phyloP scores from a whole-genome alignment of 2,888 invertebrate genomes.

The Cremastobaeus sp. region DNA sequence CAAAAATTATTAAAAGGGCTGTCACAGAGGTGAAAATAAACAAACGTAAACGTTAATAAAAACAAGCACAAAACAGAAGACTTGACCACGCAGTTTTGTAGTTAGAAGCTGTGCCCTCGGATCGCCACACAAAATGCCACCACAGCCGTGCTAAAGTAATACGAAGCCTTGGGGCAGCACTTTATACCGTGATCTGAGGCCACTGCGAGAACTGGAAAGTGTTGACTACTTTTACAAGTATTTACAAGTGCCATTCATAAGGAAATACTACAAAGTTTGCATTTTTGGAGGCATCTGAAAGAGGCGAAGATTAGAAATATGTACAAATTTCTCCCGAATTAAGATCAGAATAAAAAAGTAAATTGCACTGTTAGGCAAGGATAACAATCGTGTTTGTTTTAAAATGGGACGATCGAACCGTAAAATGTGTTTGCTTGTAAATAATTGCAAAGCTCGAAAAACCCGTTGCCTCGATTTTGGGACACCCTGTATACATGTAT shows the following conservation, averaged over 20 bases:
- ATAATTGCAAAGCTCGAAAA: conserved; percentile 12
- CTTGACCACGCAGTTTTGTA: not conserved
- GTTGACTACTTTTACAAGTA: conserved; percentile 15
- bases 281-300: not conserved
- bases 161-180: too few relatives aligned
- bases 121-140: too few relatives aligned
- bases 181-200: too few relatives aligned
- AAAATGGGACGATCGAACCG: too few relatives aligned
- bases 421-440: not conserved
- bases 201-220: too few relatives aligned
- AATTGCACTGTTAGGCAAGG: too few relatives aligned
- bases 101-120: too few relatives aligned
- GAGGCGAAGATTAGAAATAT: conserved; percentile 5
- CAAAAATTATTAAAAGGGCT: conserved; percentile 32
- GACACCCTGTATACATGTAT: conserved; percentile 38
- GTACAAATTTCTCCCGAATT: too few relatives aligned
- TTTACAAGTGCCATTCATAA: conserved; percentile 19
- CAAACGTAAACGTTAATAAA: conserved; percentile 8
- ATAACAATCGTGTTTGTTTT: too few relatives aligned
- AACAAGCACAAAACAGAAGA: conserved; percentile 1
- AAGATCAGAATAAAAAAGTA: too few relatives aligned
- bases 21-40: conserved; percentile 3
- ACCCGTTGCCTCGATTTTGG: conserved; percentile 33
- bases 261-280: conserved; percentile 7
- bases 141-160: too few relatives aligned